Base-by-base conservation (phyloP, 2,113 vertebrate species). In the Athene cunicularia region DNA sequence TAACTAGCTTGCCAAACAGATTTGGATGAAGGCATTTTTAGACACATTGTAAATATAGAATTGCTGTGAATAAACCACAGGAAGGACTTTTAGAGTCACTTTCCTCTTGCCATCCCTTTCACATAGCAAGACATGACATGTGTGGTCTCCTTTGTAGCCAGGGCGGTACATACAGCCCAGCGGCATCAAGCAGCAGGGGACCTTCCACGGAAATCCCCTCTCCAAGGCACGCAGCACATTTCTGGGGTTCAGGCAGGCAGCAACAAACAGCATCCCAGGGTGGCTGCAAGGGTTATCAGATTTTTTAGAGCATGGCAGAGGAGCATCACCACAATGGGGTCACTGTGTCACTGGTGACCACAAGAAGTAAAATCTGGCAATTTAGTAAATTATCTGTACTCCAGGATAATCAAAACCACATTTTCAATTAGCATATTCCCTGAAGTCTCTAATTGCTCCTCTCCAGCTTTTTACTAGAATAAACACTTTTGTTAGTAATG, bases 401-500 rank as follows among this genome's bases (percentile, higher is more conserved):
- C 22, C 80, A 76, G 50, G 37, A 53, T 59, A 95, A 96, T 71
- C 50, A 75, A 95, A 97, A 72, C 0, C 86, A 94, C 39, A 62
- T 91, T 94, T 95, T 71, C 59, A 92, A 52, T 94, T 76, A 76
- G 50, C 0, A 0, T 71, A 82, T 87, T 95, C 91, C 91, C 93
- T 52, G 64, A 94, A 96, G 91, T 55, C 74, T 95, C 74, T 95
- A 94, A 92, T 68, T 92, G 77, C 32, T 83, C 32, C 32, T 92
- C 70, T 84, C 64, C 52, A 73, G 50, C 30, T 85, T 92, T 94
- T 95, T 94, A 72, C 80, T 83, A 95, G 84, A 91, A 82, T 56
- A 95, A 96, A 94, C 80, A 71, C 90, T 96, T 95, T 88, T 26
- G 41, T 90, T 93, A 76, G 84, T 63, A 88, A 95, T 55, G 71